Percentiles rank a stretch among this genome's conserved stretches.
Evolutionary conservation across 2,797 vertebrate genomes (phyloP).

Genomic region (Mus caroli): DNA sequence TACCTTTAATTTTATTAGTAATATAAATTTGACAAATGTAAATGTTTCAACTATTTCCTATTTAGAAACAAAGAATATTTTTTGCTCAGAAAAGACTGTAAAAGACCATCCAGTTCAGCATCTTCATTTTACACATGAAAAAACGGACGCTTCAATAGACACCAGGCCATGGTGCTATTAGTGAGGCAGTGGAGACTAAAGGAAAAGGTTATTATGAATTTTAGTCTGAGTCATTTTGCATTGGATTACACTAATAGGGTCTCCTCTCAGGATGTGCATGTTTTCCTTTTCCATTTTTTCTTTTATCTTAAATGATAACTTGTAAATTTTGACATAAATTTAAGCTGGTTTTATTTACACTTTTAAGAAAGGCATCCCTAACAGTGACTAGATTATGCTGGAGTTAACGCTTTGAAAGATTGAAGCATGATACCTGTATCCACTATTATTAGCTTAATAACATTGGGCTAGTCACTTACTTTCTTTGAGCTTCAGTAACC

Average conservation of each 20-base stretch:
- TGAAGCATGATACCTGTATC: conserved; percentile 51
- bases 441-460: conserved; percentile 72
- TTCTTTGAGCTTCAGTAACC: conserved; percentile 66
- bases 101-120: conserved; percentile 70
- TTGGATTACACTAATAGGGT: background rate
- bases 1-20: conserved; percentile 10
- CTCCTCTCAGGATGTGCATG: background rate
- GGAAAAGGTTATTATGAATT: background rate
- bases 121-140: conserved; percentile 75
- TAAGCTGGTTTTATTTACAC: conserved; percentile 18
- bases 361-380: conserved; percentile 51
- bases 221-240: conserved; percentile 33
- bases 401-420: conserved; percentile 38
- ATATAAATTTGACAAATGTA: conserved; percentile 1
- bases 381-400: conserved; percentile 41
- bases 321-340: conserved; percentile 43
- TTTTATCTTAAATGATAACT: conserved; percentile 56
- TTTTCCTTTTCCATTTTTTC: background rate
- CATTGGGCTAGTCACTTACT: conserved; percentile 70
- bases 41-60: conserved; percentile 14
- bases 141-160: conserved; percentile 54
- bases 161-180: conserved; percentile 63
- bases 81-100: conserved; percentile 61
- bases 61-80: conserved; percentile 48
- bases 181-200: conserved; percentile 33